phyloP scores from a whole-genome alignment of 2,888 invertebrate genomes.

The Acanthosepion esculentum region DNA sequence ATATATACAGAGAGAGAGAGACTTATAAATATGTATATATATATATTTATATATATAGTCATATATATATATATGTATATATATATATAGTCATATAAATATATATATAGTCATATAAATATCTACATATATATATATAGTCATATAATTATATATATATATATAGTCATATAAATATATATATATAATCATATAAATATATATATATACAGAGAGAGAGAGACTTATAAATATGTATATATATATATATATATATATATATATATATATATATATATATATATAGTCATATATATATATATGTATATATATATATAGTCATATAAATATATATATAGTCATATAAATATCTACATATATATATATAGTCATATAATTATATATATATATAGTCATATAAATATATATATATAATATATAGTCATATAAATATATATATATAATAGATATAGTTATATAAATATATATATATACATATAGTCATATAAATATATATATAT shows the following conservation, averaged over 20 bases:
- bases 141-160: too few relatives aligned
- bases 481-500: neutral
- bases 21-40: too few relatives aligned
- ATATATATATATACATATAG: neutral
- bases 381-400: neutral
- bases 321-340: neutral
- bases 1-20: too few relatives aligned
- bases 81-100: neutral
- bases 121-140: neutral
- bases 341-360: too few relatives aligned
- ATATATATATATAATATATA: conserved; percentile 24
- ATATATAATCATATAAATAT: neutral
- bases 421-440: neutral
- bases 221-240: too few relatives aligned
- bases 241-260: neutral
- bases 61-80: neutral
- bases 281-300: neutral
- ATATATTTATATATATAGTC: neutral
- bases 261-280: conserved; percentile 33
- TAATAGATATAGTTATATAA: too few relatives aligned
- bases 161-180: too few relatives aligned
- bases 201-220: too few relatives aligned
- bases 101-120: too few relatives aligned
- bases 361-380: too few relatives aligned
- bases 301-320: neutral